A percentile compares a stretch with the other conserved stretches of the same genome.
Evolutionary conservation across 2,797 vertebrate genomes (phyloP).

Genomic region (Harpagifer antarcticus): DNA sequence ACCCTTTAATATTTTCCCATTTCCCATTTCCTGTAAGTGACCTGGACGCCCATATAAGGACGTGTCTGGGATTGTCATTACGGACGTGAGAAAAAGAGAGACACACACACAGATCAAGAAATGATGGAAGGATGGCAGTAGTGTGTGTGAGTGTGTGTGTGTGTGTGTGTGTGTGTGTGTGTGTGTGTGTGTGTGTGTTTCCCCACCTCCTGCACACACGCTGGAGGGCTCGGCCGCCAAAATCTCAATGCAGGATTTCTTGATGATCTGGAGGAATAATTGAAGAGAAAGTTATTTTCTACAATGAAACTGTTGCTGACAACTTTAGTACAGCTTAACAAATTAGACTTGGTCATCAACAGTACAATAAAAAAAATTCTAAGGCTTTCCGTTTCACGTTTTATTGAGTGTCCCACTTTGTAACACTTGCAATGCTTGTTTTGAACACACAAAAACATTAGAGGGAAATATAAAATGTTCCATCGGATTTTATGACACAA

Average conservation of each 20-base stretch:
- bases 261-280: constrained; percentile 85
- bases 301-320: neutral
- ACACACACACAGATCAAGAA: constrained; percentile 35
- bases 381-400: too few relatives aligned
- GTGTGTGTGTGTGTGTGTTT: constrained; percentile 20
- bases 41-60: constrained; percentile 41
- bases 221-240: constrained; percentile 89
- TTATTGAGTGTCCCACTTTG: too few relatives aligned
- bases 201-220: constrained; percentile 92
- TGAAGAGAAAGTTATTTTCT: neutral
- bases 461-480: too few relatives aligned
- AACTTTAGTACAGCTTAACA: neutral
- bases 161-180: constrained; percentile 13
- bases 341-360: neutral
- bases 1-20: constrained; percentile 37
- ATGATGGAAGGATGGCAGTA: constrained; percentile 31
- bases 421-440: too few relatives aligned
- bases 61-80: constrained; percentile 50
- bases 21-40: constrained; percentile 47
- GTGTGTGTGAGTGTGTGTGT: too few relatives aligned
- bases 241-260: constrained; percentile 92
- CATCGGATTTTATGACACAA: too few relatives aligned
- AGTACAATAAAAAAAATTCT: neutral
- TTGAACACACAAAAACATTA: too few relatives aligned
- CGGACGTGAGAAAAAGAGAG: neutral